A percentile compares a stretch with the other conserved stretches of the same genome.
Evolutionary conservation across 2,888 invertebrate genomes (phyloP).

Genomic region (Panopea generosa): DNA sequence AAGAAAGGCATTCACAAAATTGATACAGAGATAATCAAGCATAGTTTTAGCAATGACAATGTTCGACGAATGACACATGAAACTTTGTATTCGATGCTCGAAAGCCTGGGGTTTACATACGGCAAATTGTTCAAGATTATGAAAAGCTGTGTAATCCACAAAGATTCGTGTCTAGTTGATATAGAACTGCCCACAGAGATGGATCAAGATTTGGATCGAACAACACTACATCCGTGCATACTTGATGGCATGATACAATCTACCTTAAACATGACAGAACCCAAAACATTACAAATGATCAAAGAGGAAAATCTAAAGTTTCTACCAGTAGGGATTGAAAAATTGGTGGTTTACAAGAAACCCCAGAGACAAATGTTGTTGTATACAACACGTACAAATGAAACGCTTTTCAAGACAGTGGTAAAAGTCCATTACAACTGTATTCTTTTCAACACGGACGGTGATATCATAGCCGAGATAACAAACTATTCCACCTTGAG

Average conservation of each 20-base stretch:
- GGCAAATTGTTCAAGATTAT: not conserved
- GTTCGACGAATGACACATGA: too few relatives aligned
- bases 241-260: conserved; percentile 19
- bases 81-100: not conserved
- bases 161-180: not conserved
- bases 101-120: not conserved
- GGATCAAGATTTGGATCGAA: not conserved
- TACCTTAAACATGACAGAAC: not conserved
- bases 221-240: conserved; percentile 21
- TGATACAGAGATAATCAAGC: not conserved
- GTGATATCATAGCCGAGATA: not conserved
- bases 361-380: not conserved
- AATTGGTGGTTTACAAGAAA: not conserved
- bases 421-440: not conserved
- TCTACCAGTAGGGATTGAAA: conserved; percentile 7
- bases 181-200: conserved; percentile 1
- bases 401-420: not conserved
- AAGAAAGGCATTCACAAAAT: not conserved
- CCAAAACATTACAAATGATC: not conserved
- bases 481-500: not conserved
- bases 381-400: not conserved
- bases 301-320: not conserved
- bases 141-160: not conserved
- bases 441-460: not conserved
- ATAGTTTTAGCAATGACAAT: too few relatives aligned